Percentiles rank a stretch among this genome's conserved stretches.
Conservation (phyloP, 2,888 invertebrate genomes). For the Incurvaria masculella region DNA sequence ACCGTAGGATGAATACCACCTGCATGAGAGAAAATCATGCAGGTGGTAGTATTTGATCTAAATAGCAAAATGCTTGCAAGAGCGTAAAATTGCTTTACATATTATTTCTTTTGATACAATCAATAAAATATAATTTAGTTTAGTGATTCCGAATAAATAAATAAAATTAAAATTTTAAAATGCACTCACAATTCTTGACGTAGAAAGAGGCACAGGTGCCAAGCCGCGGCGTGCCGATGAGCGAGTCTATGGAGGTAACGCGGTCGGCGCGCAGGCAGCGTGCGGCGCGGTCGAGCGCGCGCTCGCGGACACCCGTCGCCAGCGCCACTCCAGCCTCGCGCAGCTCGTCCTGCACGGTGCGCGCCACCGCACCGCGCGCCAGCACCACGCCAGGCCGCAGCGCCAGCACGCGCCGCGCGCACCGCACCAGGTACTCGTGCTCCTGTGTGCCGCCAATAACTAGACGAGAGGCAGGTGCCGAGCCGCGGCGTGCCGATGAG, state of each 20-base stretch:
- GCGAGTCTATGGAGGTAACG: constrained; percentile 83
- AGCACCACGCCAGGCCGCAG: constrained; percentile 85
- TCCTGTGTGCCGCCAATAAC: constrained; percentile 67
- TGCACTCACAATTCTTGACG: constrained; percentile 52
- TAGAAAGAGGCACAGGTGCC: constrained; percentile 85
- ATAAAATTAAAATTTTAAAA: background rate
- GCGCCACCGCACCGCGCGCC: constrained; percentile 85
- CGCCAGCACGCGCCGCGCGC: constrained; percentile 80
- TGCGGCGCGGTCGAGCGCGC: constrained; percentile 57
- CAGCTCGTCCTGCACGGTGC: constrained; percentile 83
- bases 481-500: constrained; percentile 77
- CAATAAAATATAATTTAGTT: no score
- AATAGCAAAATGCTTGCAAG: no score
- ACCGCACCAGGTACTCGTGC: constrained; percentile 79
- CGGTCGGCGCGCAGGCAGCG: constrained; percentile 82
- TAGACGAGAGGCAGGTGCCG: constrained; percentile 84
- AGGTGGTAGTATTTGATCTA: no score
- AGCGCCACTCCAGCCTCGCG: constrained; percentile 76
- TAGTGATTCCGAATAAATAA: no score
- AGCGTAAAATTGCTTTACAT: no score
- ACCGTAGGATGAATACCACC: no score
- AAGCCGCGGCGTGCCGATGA: constrained; percentile 74
- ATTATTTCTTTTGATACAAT: no score
- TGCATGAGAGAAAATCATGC: no score
- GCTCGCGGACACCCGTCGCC: constrained; percentile 75